Percentiles rank a stretch among this genome's conserved stretches.
Evolutionary conservation across 35 echinoderm and acorn worm genomes (phyloP).

Genomic region (Lytechinus variegatus): DNA sequence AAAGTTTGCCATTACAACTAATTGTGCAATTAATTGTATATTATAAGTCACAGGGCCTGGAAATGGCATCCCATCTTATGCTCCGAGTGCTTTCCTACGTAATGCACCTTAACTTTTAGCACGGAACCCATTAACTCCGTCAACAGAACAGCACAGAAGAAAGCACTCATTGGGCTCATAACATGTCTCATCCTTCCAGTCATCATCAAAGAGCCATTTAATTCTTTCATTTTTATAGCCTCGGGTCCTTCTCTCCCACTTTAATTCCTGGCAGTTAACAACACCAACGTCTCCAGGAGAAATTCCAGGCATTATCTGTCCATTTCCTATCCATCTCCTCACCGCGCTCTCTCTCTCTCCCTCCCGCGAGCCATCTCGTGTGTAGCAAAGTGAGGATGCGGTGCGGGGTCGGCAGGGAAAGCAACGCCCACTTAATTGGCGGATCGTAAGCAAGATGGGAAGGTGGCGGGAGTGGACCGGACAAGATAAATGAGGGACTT

Average conservation of each 20-base stretch:
- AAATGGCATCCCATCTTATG: background rate
- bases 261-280: constrained; percentile 18
- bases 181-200: background rate
- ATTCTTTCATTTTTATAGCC: constrained; percentile 3
- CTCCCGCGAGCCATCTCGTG: background rate
- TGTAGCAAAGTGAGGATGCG: background rate
- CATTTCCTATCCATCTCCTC: background rate
- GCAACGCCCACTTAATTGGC: background rate
- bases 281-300: background rate
- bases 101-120: background rate
- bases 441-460: background rate
- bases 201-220: background rate
- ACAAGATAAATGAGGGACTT: constrained; percentile 31
- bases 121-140: background rate
- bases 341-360: background rate
- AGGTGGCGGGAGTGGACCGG: background rate
- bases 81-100: background rate
- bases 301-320: background rate
- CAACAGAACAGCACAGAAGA: background rate
- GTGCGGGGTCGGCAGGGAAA: background rate
- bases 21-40: too few relatives aligned
- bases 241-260: background rate
- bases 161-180: background rate
- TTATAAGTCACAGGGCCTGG: too few relatives aligned
- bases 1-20: too few relatives aligned